Evolutionary conservation across 2,113 vertebrate species (phyloP).

Genomic region (Ptilonorhynchus violaceus): DNA sequence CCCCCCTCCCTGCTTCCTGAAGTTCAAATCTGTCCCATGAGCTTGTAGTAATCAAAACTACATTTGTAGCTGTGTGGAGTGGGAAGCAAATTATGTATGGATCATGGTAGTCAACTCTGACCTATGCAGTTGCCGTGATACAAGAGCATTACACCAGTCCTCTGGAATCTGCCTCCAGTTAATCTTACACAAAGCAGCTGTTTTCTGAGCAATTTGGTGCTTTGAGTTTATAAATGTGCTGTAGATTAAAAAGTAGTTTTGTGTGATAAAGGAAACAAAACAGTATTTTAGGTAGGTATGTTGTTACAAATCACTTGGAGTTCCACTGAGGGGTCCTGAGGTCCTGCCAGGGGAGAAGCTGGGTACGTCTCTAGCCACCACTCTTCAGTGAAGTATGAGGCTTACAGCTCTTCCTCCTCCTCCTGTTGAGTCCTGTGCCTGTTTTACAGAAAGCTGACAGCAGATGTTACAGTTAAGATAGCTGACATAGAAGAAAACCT

Average conservation of each 20-base stretch:
- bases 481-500: slow-evolving; percentile 80
- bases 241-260: slow-evolving; percentile 10
- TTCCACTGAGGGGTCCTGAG: neutral
- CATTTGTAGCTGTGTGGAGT: slow-evolving; percentile 43
- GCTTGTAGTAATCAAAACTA: slow-evolving; percentile 14
- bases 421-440: neutral
- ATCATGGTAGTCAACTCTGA: slow-evolving; percentile 38
- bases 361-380: neutral
- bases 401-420: neutral
- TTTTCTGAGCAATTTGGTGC: slow-evolving; percentile 36
- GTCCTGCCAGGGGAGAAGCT: neutral
- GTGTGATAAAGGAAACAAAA: slow-evolving; percentile 39
- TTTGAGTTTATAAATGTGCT: slow-evolving; percentile 37
- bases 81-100: slow-evolving; percentile 23
- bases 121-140: slow-evolving; percentile 48
- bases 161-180: slow-evolving; percentile 28
- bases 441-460: slow-evolving; percentile 82
- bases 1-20: neutral
- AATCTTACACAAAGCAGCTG: slow-evolving; percentile 32
- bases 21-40: neutral
- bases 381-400: neutral
- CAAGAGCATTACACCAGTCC: slow-evolving; percentile 14
- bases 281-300: neutral
- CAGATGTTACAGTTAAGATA: slow-evolving; percentile 80
- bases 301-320: slow-evolving; percentile 5